Evolutionary conservation across 2,888 invertebrate species (phyloP), one percentile per base, ranked within the genome.

Genomic region (Caenorhabditis uteleia): DNA sequence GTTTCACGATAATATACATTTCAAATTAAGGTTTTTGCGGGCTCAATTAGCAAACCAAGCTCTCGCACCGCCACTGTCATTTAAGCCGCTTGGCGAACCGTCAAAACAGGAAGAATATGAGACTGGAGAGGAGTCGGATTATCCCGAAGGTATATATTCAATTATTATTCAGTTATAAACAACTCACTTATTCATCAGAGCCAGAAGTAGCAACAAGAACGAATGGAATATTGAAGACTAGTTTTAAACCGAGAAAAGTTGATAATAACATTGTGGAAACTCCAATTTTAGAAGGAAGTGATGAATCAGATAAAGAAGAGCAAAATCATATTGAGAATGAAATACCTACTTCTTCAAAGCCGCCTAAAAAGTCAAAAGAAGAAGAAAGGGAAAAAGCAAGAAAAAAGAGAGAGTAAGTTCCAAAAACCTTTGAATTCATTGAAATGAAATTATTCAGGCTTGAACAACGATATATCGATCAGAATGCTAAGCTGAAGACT

Each of bases 381-480:
- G 47, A 14, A 53, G 40, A 44, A 25, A 34, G 16, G 27, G 38
- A 38, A 20, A 39, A 31, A 40, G 12, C 40, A 2, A 39, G 25
- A 7, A 39, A 49, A 26, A 49, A 40, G 16, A 12, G 26, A 5
- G 20, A 16, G 20, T 27, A 48, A 18, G 26, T 25, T 47, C 36
- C 38, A 33, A 16, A 7, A 14, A 40, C 5, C 25, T 40, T 25
- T 4, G 18, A 27, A 16, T 43, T n/a, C n/a, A 25, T 23, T 16
- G 25, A 43, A 21, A 20, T 20, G 18, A 4, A n/a, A 40, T 21
- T 25, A 16, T 57, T 55, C 25, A 70, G 70, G 31, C 25, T 70
- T 29, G 70, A 68, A 6, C 68, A 70, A 38, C 49, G 53, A 6
- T 67, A 70, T 29, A 57, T 60, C 3, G 68, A 68, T 25, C 70